A percentile compares a stretch with the other conserved stretches of the same genome.
Evolutionary conservation across 2,113 vertebrate genomes (phyloP).

Genomic region (Corythaixoides concolor): DNA sequence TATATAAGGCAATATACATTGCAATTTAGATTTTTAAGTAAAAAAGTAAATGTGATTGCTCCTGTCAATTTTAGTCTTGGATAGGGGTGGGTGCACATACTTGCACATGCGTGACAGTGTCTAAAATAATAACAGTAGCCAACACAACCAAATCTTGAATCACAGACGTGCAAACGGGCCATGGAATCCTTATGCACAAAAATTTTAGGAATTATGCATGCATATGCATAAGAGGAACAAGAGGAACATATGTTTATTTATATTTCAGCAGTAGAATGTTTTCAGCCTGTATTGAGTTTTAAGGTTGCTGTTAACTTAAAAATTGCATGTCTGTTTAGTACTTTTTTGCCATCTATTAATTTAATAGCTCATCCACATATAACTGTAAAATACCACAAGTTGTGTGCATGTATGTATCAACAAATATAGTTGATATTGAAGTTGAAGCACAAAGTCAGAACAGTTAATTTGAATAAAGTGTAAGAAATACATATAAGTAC

Average conservation of each 20-base stretch:
- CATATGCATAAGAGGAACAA: no score
- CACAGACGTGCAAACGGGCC: not conserved
- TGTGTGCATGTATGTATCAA: not conserved
- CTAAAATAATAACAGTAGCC: not conserved
- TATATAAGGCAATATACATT: not conserved
- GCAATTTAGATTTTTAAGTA: not conserved
- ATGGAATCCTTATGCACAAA: not conserved
- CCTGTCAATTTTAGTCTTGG: not conserved
- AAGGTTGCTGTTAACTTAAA: not conserved
- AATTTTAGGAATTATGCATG: not conserved
- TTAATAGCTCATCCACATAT: not conserved
- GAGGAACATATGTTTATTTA: not conserved
- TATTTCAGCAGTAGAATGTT: not conserved
- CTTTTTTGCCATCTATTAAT: not conserved
- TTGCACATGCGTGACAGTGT: not conserved
- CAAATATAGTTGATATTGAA: not conserved
- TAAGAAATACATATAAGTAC: not conserved
- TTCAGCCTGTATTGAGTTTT: not conserved
- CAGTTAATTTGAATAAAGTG: not conserved
- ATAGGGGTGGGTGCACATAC: no score
- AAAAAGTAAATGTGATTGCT: not conserved
- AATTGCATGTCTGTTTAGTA: not conserved
- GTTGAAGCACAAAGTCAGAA: not conserved
- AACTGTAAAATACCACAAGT: not conserved
- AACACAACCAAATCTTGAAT: not conserved